Evolutionary conservation across 92 coral and sea anemone genomes (phyloP).

Genomic region (Paragorgia papillata): DNA sequence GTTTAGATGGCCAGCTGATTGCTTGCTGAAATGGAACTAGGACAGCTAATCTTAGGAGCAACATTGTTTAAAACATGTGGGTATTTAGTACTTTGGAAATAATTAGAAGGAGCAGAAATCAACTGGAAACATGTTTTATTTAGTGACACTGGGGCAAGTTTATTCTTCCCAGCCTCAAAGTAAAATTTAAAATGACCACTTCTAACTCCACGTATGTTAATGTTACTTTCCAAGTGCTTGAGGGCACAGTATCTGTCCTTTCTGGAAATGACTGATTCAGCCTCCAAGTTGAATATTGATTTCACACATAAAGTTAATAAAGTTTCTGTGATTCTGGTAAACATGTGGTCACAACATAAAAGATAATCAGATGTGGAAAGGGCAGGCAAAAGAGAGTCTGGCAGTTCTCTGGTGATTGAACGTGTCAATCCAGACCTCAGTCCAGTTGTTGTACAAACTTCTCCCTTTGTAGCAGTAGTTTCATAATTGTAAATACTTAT

Average conservation of each 20-base stretch:
- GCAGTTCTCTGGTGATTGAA: conserved; percentile 52
- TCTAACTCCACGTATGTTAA: conserved; percentile 49
- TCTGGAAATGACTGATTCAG: conserved; percentile 20
- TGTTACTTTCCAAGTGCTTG: conserved; percentile 38
- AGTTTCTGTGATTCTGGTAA: conserved; percentile 51
- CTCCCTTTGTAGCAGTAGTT: conserved; percentile 42
- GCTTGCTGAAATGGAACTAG: conserved; percentile 27
- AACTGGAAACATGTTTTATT: conserved; percentile 44
- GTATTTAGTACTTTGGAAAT: conserved; percentile 14
- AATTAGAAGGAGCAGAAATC: conserved; percentile 49
- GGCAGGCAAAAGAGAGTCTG: conserved; percentile 47
- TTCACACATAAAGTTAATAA: conserved; percentile 31
- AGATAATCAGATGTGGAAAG: conserved; percentile 36
- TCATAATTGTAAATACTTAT: conserved; percentile 54
- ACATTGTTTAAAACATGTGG: conserved; percentile 44
- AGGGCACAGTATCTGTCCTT: conserved; percentile 43
- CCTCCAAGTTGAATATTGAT: conserved; percentile 40
- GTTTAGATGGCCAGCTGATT: conserved; percentile 38
- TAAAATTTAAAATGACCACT: conserved; percentile 44
- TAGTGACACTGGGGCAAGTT: conserved; percentile 41
- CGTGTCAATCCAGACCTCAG: conserved; percentile 43
- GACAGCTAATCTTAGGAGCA: conserved; percentile 34
- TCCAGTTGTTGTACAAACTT: conserved; percentile 42
- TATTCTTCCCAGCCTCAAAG: conserved; percentile 37
- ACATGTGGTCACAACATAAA: conserved; percentile 52